Conservation (phyloP, 1,140 invertebrate genomes). For the Homalodisca vitripennis region DNA sequence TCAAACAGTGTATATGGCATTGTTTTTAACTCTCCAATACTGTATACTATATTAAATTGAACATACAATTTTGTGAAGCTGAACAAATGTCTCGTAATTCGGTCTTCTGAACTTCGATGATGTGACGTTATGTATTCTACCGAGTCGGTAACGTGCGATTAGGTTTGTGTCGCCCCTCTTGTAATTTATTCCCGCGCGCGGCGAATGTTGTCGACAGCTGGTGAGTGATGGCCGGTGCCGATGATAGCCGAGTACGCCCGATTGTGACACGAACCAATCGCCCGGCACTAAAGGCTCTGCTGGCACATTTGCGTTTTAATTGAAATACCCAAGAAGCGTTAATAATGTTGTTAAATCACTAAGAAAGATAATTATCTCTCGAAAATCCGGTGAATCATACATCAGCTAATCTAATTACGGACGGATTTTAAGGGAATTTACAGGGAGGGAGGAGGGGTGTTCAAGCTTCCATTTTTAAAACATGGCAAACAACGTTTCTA, state of each 20-base stretch:
- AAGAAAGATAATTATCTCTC: slow-evolving; percentile 19
- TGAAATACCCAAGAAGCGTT: slow-evolving; percentile 24
- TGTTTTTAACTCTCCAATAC: too few species aligned
- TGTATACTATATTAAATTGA: too few species aligned
- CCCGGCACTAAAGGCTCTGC: slow-evolving; percentile 8
- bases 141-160: neutral
- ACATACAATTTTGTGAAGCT: too few species aligned
- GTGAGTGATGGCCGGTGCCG: slow-evolving; percentile 21
- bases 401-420: neutral
- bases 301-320: slow-evolving; percentile 23
- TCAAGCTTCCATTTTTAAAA: too few species aligned
- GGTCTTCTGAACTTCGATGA: too few species aligned
- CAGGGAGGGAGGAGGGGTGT: too few species aligned
- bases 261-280: slow-evolving; percentile 11
- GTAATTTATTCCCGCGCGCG: slow-evolving; percentile 10
- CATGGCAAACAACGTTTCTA: too few species aligned
- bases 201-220: neutral
- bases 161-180: slow-evolving; percentile 3
- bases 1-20: too few species aligned
- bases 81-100: too few species aligned
- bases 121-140: too few species aligned
- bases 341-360: slow-evolving; percentile 27
- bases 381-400: neutral
- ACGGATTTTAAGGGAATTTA: too few species aligned
- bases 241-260: slow-evolving; percentile 13